phyloP scores from a whole-genome alignment of 2,797 vertebrate species.

The Stomatorhinus walkeri region DNA sequence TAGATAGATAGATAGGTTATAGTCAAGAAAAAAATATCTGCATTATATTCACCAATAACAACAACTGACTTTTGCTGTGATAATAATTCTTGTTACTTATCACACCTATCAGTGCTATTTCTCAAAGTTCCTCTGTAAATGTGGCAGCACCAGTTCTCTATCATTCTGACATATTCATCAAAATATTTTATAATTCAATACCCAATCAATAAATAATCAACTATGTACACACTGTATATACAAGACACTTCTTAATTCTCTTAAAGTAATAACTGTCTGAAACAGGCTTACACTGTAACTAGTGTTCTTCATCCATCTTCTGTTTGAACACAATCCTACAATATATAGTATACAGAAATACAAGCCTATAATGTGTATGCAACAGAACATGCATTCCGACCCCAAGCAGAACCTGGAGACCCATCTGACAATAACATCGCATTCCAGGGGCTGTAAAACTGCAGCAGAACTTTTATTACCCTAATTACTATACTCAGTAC shows the following conservation, averaged over 20 bases:
- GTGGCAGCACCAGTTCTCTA: not conserved
- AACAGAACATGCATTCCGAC: not conserved
- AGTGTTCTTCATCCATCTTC: not conserved
- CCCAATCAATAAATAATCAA: not conserved
- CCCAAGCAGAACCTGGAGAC: not conserved
- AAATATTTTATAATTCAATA: not conserved
- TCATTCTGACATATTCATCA: not conserved
- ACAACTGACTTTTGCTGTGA: not conserved
- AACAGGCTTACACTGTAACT: not conserved
- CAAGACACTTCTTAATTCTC: not conserved
- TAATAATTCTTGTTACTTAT: not conserved
- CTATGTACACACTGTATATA: not conserved
- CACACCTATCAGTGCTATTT: not conserved
- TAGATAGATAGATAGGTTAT: not conserved
- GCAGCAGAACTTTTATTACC: not conserved
- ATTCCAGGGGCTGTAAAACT: not conserved
- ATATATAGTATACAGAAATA: not conserved
- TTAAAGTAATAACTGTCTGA: not conserved
- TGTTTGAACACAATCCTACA: not conserved
- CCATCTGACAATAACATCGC: not conserved
- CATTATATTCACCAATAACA: not conserved
- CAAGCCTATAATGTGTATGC: not conserved
- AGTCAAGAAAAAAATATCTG: not conserved
- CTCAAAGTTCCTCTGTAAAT: not conserved
- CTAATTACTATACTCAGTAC: slow-evolving; percentile 1